phyloP scores from a whole-genome alignment of 1,140 invertebrate genomes.

The Sinonovacula constricta region DNA sequence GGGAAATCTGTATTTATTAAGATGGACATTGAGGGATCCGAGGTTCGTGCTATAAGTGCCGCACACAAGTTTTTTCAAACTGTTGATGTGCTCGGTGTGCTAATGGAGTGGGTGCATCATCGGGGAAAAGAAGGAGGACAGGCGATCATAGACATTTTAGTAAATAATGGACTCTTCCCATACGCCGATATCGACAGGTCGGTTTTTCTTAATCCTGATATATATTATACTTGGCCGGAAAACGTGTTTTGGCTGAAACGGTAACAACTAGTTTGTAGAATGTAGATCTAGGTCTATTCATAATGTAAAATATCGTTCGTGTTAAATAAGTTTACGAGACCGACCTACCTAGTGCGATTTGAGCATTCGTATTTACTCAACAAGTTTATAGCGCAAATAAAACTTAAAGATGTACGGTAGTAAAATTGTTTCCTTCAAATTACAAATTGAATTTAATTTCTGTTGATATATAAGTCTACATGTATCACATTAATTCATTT shows the following conservation, averaged over 20 bases:
- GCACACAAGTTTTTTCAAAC: conserved; percentile 55
- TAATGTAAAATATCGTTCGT: no score
- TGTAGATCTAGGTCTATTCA: no score
- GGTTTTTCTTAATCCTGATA: conserved; percentile 16
- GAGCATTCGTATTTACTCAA: no score
- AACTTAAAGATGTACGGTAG: no score
- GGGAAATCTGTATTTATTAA: conserved; percentile 42
- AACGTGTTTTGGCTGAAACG: conserved; percentile 48
- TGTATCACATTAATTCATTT: no score
- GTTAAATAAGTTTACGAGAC: no score
- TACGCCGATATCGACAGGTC: conserved; percentile 2
- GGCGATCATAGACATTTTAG: background rate
- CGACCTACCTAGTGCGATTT: no score
- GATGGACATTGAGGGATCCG: conserved; percentile 63
- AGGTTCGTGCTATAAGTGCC: conserved; percentile 56
- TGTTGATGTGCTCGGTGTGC: conserved; percentile 58
- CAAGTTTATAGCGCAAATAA: no score
- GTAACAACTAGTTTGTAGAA: no score
- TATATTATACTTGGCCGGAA: conserved; percentile 43
- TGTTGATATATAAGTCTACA: no score
- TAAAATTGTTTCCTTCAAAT: no score
- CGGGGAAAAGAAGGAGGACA: conserved; percentile 19
- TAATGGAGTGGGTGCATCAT: conserved; percentile 68
- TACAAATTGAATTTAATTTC: no score
- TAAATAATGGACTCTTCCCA: conserved; percentile 33